Base-by-base conservation (phyloP, 2,888 invertebrate species). In the Synanthedon tipuliformis region DNA sequence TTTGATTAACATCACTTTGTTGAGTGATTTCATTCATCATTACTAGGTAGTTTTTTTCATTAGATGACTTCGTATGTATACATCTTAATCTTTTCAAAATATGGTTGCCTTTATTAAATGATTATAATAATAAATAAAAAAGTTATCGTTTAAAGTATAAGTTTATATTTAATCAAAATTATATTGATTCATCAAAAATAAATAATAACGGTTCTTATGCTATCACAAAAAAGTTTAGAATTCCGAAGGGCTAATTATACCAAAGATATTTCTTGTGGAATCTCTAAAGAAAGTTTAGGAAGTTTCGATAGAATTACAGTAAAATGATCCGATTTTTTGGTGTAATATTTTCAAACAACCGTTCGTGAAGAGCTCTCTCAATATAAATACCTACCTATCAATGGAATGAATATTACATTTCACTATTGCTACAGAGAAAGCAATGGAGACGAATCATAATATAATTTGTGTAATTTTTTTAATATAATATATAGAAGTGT, bases 391-490 rank as follows among this genome's bases (percentile, higher is more conserved):
- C 70, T 74, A 72, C 63, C 69, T 73, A 73, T 73, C 73, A 75
- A 64, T 65, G 71, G 74, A 79, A 80, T 78, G 76, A 78, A 79
- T 81, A 81, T 81, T 78, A 78, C 72, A 81, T 81, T 79, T 78
- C 73, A 77, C 71, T 78, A 76, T 67, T 54, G 57, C 56, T 65
- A 77, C 68, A 73, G 53, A 51, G 62, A 66, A 71, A 71, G 54
- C 59, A 54, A 51, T 66, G 52, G 75, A 78, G 74, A 58, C 50
- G 61, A 52, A 15, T 48, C 23, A 13, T 34, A 40, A 3, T n/a
- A 27, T 27, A 34, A 34, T 34, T 34, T 23, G 13, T 13, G 8
- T 16, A 10, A 18, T 12, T 3, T 16, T 18, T 49, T 50, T 23
- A 23, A 23, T 1, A 23, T 23, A 5, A 23, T 23, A 23, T 23